Conservation (phyloP, 2,888 invertebrate species). For the Andrena haemorrhoa region DNA sequence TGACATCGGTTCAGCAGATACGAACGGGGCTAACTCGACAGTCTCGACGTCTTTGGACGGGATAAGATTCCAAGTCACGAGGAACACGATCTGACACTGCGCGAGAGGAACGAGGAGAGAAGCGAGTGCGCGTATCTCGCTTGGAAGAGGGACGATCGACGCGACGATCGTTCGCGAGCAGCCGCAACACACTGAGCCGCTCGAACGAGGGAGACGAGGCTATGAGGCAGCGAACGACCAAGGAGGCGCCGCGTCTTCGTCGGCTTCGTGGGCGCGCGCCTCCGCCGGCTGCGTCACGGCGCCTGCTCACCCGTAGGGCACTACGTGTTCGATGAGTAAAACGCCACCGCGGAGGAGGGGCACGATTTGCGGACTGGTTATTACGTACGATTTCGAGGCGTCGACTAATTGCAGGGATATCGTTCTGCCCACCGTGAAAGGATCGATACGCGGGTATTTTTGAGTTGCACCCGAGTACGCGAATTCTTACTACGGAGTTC, state of each 20-base stretch:
- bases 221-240: constrained; percentile 32
- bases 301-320: constrained; percentile 62
- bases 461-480: background rate
- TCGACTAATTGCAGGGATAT: constrained; percentile 46
- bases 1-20: constrained; percentile 22
- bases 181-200: constrained; percentile 60
- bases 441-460: background rate
- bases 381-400: constrained; percentile 43
- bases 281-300: constrained; percentile 62
- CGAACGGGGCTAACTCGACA: background rate
- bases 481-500: background rate
- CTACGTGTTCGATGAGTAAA: constrained; percentile 58
- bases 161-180: constrained; percentile 46
- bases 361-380: constrained; percentile 25
- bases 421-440: constrained; percentile 13
- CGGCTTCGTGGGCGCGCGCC: constrained; percentile 53
- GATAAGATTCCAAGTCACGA: background rate
- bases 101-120: background rate
- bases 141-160: constrained; percentile 6
- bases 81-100: background rate
- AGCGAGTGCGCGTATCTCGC: background rate
- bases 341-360: constrained; percentile 39
- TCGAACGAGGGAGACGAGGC: constrained; percentile 42
- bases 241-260: constrained; percentile 51
- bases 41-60: background rate